Evolutionary conservation across 1,140 invertebrate species (phyloP), one percentile per base, ranked within the genome.

Genomic region (Drosophila lacertosa): DNA sequence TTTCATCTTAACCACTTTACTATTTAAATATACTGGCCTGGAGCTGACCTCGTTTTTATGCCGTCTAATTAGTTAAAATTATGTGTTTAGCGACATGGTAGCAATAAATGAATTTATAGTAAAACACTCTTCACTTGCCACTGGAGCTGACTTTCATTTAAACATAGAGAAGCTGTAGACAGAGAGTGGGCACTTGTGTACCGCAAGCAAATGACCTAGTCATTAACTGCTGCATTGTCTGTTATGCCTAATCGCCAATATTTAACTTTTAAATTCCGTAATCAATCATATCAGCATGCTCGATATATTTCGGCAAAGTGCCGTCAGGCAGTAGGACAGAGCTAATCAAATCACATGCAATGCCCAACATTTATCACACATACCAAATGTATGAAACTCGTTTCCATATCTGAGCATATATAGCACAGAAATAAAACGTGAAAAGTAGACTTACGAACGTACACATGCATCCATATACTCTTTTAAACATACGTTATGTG

Each of bases 31-130:
- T 16, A 7, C 16, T 9, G 51, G 37, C 10, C 26, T 15, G 20
- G 11, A 39, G 32, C 37, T 37, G 18, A 37, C 63, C 51, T 48
- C 35, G 45, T 68, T 63, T 77, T 81, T 80, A 80, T 84, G 76
- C 76, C 74, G 77, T 84, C 80, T 81, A 86, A 84, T 86, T 84
- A 86, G 86, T 86, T 80, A 74, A 86, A 86, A 60, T 86, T 76
- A 84, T 80, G 72, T 65, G 76, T 69, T 69, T 80, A 81, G 81
- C 84, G 80, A 84, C 79, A 82, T 57, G 57, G 20, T 63, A 18
- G 57, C 55, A 26, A 78, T 83, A 84, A 74, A 82, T 79, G 79
- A 78, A 79, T 84, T 84, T 71, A 84, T 73, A 82, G 79, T 55
- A 67, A 50, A 42, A 60, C 77, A 74, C 72, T 72, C 60, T 33